Base-by-base conservation (phyloP, 2,113 vertebrate species). In the Cyprinus carpio region DNA sequence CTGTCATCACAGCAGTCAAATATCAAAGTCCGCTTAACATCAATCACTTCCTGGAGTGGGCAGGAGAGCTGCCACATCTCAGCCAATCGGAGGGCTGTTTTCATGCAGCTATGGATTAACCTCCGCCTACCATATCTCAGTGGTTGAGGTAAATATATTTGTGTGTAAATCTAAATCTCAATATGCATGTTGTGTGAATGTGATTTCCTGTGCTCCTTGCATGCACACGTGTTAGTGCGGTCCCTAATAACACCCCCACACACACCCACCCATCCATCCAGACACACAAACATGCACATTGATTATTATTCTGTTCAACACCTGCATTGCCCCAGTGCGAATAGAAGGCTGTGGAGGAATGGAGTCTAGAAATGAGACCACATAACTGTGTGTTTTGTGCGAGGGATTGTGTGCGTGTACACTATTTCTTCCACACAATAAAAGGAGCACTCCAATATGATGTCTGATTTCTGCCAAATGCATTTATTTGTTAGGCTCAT, bases 61-160 rank as follows among this genome's bases (percentile, higher is more conserved):
- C 62, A 62, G 67, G 67, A 72, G 37, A 64, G 64, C 65, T 81
- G 51, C 62, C 54, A 77, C 37, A 15, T 54, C 64, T 77, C 76
- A 71, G 67, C 71, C 77, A 82, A 71, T 86, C 65, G 58, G 72
- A 46, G 27, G 20, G 81, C 27, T 81, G 43, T 29, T 67, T 81
- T 81, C 79, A 67, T 85, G 84, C 84, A 79, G 84, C 64, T 79
- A 78, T 81, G 79, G 79, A 81, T 81, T 81, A 81, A 67, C 79
- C 79, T 81, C 43, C 10, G 43, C 79, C 79, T 49, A 81, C 43
- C 3, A 31, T 43, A 43, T 65, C 58, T 81, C 78, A 43, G 79
- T 67, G 79, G 62, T 18, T 51, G 62, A 46, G 43, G 79, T 31
- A 81, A 67, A 81, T 56, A 82, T 27, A 69, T 82, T 72, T 82